Conservation (phyloP, 2,797 vertebrate species). For the Ceyx erithaca region DNA sequence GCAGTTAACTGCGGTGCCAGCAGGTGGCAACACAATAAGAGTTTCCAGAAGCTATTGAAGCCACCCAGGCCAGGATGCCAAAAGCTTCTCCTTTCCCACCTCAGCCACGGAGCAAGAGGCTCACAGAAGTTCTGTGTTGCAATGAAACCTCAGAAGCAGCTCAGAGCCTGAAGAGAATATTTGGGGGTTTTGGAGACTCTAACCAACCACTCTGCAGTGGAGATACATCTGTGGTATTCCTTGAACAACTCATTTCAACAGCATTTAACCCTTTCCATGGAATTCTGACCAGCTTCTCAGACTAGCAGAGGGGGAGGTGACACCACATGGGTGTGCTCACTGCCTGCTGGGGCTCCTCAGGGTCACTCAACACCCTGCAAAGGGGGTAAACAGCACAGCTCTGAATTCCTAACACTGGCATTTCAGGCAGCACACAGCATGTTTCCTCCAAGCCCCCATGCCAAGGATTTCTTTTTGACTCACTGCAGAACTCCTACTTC, state of each 20-base stretch:
- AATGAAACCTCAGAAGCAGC: not conserved
- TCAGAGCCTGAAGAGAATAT: not conserved
- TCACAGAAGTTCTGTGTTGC: not conserved
- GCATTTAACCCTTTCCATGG: not conserved
- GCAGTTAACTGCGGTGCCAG: constrained; percentile 22
- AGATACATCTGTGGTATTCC: accelerated
- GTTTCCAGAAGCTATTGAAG: not conserved
- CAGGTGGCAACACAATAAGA: constrained; percentile 40
- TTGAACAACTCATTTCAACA: not conserved
- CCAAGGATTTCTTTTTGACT: not conserved
- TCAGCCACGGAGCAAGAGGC: not conserved
- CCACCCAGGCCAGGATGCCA: not conserved
- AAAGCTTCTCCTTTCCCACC: not conserved
- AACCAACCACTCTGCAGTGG: not conserved
- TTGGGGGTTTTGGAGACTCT: not conserved
- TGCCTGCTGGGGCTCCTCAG: not conserved
- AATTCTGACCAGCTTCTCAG: not conserved
- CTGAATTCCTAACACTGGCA: not conserved
- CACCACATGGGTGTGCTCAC: accelerated
- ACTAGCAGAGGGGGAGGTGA: not conserved
- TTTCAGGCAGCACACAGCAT: not conserved
- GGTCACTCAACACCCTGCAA: not conserved
- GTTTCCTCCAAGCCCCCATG: not conserved
- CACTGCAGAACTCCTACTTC: not conserved
- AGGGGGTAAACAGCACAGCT: not conserved